Evolutionary conservation across 1,140 invertebrate genomes (phyloP), one percentile per base, ranked within the genome.

Genomic region (Procambarus virginalis): DNA sequence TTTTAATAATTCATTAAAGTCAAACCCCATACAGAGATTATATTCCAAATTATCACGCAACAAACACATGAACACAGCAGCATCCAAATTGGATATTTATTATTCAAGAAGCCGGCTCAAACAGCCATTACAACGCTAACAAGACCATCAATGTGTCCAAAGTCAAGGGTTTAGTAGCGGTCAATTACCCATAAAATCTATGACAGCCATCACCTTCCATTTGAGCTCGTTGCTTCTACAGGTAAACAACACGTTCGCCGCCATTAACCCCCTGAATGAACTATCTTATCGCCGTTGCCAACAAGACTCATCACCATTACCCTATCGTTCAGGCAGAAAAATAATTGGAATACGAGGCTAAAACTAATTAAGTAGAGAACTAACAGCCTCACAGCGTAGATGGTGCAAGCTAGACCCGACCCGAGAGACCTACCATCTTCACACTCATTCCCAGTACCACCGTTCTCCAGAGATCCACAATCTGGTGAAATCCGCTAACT

Each of bases 111-210:
- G 34, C 34, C 60, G 17, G 60, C 60, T 64, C 60, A 64, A 64
- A 64, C 60, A 64, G 4, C 60, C 17, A 64, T 64, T 64, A 64
- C 60, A 4, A 64, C 12, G 60, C 60, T 64, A 64, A 64, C 60
- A 64, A 64, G 60, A 20, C 60, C 60, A 17, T 64, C 60, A 64
- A 64, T 64, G 60, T 64, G 12, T 64, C 60, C 60, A 64, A 64
- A 10, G 60, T 17, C 60, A 64, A 64, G 60, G 20, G 60, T 64
- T 64, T 64, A 64, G 20, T 20, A 64, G 60, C 60, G 4, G 12
- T 64, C 60, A 64, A 64, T 64, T 64, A 64, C 60, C 60, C 60
- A 64, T 64, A 64, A 64, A 64, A 64, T 17, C 60, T 64, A 64
- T 64, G 60, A 64, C 60, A 64, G 60, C 60, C 60, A 64, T 64